phyloP scores from a whole-genome alignment of 2,797 vertebrate genomes.

The Bovichtus diacanthus region DNA sequence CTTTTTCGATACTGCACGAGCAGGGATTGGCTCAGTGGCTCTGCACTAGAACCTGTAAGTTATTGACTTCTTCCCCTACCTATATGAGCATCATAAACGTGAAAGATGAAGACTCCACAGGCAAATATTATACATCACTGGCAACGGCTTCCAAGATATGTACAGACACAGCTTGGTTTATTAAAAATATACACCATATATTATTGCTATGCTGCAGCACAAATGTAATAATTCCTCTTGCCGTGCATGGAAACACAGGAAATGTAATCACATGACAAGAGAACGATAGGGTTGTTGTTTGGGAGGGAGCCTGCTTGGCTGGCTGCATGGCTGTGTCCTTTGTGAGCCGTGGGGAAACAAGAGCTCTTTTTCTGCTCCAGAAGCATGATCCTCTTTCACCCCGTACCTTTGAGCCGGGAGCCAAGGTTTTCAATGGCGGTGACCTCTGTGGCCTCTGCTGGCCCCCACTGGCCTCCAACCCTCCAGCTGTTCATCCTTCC shows the following conservation, averaged over 20 bases:
- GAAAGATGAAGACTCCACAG: conserved; percentile 79
- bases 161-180: conserved; percentile 76
- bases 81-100: conserved; percentile 82
- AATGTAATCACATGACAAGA: conserved; percentile 69
- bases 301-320: conserved; percentile 65
- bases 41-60: conserved; percentile 75
- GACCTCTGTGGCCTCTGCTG: conserved; percentile 77
- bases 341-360: conserved; percentile 80
- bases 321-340: conserved; percentile 74
- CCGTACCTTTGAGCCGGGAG: conserved; percentile 81
- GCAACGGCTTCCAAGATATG: conserved; percentile 56
- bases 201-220: conserved; percentile 65
- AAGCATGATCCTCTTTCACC: conserved; percentile 82
- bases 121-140: conserved; percentile 70
- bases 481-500: conserved; percentile 76
- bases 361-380: conserved; percentile 82
- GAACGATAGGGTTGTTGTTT: conserved; percentile 69
- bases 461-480: conserved; percentile 74
- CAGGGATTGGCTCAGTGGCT: conserved; percentile 72
- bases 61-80: conserved; percentile 81
- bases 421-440: conserved; percentile 81
- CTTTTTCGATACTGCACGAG: conserved; percentile 76
- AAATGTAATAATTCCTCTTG: conserved; percentile 76
- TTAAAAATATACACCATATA: conserved; percentile 83
- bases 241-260: conserved; percentile 68